A percentile compares a stretch with the other conserved stretches of the same genome.
Evolutionary conservation across 2,797 vertebrate genomes (phyloP).

Genomic region (Fistularia tabacaria): DNA sequence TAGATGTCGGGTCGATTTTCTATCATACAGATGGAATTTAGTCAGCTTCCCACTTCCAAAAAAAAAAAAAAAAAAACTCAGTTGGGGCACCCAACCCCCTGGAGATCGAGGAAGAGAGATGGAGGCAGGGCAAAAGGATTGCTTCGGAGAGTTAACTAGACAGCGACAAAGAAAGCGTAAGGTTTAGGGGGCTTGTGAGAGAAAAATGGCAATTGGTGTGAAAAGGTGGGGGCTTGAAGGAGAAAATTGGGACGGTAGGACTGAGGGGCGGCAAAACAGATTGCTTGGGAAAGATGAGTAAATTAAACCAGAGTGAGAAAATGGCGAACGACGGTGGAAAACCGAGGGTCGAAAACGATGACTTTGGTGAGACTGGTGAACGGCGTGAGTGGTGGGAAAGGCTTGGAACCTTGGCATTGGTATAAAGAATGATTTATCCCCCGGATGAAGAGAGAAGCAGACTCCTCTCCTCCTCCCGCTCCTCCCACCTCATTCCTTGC

Average conservation of each 20-base stretch:
- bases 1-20: no score
- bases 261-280: slow-evolving; percentile 4
- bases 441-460: slow-evolving; percentile 30
- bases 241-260: neutral
- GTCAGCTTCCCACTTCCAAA: no score
- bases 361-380: slow-evolving; percentile 9
- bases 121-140: slow-evolving; percentile 8
- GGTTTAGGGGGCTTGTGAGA: slow-evolving; percentile 8
- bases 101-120: neutral
- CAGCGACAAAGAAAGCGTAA: slow-evolving; percentile 6
- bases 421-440: slow-evolving; percentile 45
- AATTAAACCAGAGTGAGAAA: slow-evolving; percentile 30
- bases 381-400: slow-evolving; percentile 13
- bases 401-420: slow-evolving; percentile 26
- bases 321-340: slow-evolving; percentile 2
- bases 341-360: slow-evolving; percentile 19
- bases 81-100: no score
- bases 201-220: slow-evolving; percentile 5
- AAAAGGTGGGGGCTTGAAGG: neutral
- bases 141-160: neutral
- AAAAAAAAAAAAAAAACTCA: no score
- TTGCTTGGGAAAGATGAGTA: slow-evolving; percentile 39
- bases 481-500: slow-evolving; percentile 15
- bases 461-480: neutral
- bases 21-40: no score